These are phyloP conservation scores for Actias luna DNA, from an alignment of 2,888 invertebrate species.

Conservation along the genomic window DNA sequence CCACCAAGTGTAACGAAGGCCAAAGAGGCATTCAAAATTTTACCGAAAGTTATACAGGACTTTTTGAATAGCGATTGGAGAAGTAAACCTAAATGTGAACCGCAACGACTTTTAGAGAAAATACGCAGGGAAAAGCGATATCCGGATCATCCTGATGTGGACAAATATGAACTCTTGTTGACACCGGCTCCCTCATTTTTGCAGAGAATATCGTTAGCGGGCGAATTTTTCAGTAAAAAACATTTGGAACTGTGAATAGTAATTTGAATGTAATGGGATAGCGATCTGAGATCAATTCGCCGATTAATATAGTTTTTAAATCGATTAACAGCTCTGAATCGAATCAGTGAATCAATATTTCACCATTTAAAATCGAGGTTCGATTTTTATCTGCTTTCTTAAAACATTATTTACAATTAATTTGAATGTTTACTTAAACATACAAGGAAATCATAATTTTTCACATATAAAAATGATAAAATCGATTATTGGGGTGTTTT, in stretches of 20 bases:
- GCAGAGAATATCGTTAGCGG: conserved; percentile 88
- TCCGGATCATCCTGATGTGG: conserved; percentile 81
- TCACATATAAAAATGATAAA: too few species aligned
- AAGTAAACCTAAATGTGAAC: conserved; percentile 84
- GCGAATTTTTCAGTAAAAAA: conserved; percentile 85
- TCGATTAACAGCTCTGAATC: too few species aligned
- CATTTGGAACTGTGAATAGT: conserved; percentile 64
- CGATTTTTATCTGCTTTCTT: too few species aligned
- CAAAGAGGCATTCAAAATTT: conserved; percentile 65
- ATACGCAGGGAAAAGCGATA: conserved; percentile 84
- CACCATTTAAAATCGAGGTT: too few species aligned
- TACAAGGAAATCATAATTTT: too few species aligned
- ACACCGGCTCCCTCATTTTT: conserved; percentile 92
- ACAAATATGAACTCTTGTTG: conserved; percentile 86
- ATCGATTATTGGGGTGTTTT: too few species aligned
- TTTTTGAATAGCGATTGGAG: conserved; percentile 78
- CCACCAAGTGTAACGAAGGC: conserved; percentile 61
- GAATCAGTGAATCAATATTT: too few species aligned
- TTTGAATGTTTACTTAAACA: too few species aligned
- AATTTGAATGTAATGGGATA: too few species aligned
- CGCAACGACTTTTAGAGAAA: conserved; percentile 86
- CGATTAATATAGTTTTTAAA: too few species aligned
- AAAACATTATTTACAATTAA: too few species aligned
- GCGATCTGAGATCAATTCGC: too few species aligned
- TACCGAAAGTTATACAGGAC: conserved; percentile 82